Evolutionary conservation across 2,113 vertebrate genomes (phyloP).

Genomic region (Felis chaus): DNA sequence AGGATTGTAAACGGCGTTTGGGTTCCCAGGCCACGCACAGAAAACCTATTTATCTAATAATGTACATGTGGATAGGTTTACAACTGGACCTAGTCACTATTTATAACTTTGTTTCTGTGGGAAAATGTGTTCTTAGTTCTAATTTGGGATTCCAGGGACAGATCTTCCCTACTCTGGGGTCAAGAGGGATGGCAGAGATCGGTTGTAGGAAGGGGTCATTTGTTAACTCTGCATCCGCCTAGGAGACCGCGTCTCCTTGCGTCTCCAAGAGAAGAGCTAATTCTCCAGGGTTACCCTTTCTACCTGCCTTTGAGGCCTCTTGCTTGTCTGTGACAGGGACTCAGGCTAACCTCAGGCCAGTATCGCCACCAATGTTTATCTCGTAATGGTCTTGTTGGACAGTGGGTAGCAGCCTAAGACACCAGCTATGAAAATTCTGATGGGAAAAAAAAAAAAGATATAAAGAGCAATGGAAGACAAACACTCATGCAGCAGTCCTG

Average conservation of each 20-base stretch:
- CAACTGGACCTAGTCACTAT: slow-evolving; percentile 30
- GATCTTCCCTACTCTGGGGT: slow-evolving; percentile 7
- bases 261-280: slow-evolving; percentile 18
- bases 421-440: background rate
- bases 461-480: background rate
- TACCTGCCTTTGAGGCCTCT: slow-evolving; percentile 15
- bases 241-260: slow-evolving; percentile 39
- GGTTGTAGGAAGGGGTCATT: slow-evolving; percentile 54
- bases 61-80: slow-evolving; percentile 43
- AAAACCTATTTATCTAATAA: slow-evolving; percentile 70
- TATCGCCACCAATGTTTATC: background rate
- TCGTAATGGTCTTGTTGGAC: background rate
- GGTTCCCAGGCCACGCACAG: slow-evolving; percentile 67
- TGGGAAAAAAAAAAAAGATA: background rate
- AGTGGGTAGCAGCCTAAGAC: background rate
- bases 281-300: slow-evolving; percentile 53
- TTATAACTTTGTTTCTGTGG: slow-evolving; percentile 60
- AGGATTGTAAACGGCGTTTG: slow-evolving; percentile 48
- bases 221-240: slow-evolving; percentile 36
- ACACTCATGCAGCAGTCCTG: background rate
- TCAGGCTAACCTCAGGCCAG: background rate
- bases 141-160: slow-evolving; percentile 61
- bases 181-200: slow-evolving; percentile 37
- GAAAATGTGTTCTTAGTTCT: slow-evolving; percentile 65
- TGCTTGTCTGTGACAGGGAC: background rate